Evolutionary conservation across 2,797 vertebrate genomes (phyloP).

Genomic region (Argentina silus): DNA sequence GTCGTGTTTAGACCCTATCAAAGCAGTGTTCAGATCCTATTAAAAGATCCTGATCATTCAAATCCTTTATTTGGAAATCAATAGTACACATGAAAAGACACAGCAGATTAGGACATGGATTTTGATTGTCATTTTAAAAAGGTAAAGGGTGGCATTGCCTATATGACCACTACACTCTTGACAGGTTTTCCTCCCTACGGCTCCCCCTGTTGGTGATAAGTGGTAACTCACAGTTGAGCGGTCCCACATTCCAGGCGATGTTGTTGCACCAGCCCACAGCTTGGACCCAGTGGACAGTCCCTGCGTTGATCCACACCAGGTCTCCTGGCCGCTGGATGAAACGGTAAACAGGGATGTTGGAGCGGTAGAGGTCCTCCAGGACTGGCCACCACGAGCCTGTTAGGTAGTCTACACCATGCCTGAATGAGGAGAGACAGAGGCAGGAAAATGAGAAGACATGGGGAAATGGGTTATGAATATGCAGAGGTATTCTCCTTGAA

Average conservation of each 20-base stretch:
- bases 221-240: constrained; percentile 77
- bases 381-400: constrained; percentile 89
- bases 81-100: too few species aligned
- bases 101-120: background rate
- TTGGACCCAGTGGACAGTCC: constrained; percentile 88
- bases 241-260: constrained; percentile 87
- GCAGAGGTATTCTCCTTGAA: background rate
- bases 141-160: background rate
- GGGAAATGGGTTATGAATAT: background rate
- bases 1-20: background rate
- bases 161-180: background rate
- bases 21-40: background rate
- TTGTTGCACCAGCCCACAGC: constrained; percentile 89
- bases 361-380: constrained; percentile 82
- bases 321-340: constrained; percentile 87
- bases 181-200: background rate
- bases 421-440: constrained; percentile 49
- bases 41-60: too few species aligned
- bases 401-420: constrained; percentile 91
- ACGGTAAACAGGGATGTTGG: constrained; percentile 86
- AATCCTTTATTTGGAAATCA: too few species aligned
- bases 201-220: background rate
- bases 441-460: background rate
- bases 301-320: constrained; percentile 87
- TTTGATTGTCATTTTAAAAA: background rate